phyloP scores from a whole-genome alignment of 2,888 invertebrate species.

The Archips crataeganus region DNA sequence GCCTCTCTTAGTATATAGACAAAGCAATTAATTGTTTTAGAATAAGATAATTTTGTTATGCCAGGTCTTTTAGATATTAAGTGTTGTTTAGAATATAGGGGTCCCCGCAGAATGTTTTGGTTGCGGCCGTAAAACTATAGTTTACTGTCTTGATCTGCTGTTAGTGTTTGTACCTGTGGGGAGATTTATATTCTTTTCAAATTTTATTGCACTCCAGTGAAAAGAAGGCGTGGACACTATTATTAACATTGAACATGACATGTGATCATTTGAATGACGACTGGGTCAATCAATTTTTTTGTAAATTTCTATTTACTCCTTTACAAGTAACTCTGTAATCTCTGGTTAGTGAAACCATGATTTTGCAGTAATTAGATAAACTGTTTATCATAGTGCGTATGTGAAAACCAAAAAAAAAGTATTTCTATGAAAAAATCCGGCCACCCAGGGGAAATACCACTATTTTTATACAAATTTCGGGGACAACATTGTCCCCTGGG shows the following conservation, averaged over 20 bases:
- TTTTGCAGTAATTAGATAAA: no score
- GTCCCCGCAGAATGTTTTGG: slow-evolving; percentile 10
- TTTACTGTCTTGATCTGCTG: neutral
- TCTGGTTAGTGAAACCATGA: no score
- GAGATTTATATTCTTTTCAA: slow-evolving; percentile 18
- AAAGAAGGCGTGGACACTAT: neutral
- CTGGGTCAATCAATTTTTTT: no score
- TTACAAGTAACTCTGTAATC: no score
- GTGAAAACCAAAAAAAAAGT: no score
- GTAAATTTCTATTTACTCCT: no score
- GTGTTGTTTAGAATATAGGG: slow-evolving; percentile 30
- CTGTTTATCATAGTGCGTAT: no score
- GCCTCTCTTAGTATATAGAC: slow-evolving; percentile 23
- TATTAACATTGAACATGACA: neutral
- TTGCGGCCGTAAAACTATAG: neutral
- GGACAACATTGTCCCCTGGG: no score
- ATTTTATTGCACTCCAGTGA: slow-evolving; percentile 34
- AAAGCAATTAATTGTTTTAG: slow-evolving; percentile 32
- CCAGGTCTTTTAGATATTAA: slow-evolving; percentile 27
- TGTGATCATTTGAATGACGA: neutral
- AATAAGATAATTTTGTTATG: slow-evolving; percentile 32
- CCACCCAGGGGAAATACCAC: no score
- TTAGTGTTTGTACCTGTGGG: neutral
- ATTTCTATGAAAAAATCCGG: no score
- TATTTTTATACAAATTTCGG: no score